Conservation (phyloP, 2,888 invertebrate genomes). For the Spicauda simplicius region DNA sequence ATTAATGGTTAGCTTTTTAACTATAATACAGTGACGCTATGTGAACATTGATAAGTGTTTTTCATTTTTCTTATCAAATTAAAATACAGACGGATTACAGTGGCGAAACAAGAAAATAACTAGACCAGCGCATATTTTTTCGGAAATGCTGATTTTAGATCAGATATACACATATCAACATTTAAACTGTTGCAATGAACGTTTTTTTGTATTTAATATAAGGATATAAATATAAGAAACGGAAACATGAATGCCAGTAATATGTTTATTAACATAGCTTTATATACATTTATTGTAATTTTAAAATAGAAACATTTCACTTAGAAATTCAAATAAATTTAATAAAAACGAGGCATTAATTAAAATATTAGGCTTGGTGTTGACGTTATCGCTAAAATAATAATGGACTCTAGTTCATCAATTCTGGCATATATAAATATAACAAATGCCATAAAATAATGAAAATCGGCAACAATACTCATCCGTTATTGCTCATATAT, state of each 20-base stretch:
- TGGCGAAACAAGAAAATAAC: too few relatives aligned
- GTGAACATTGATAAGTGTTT: too few relatives aligned
- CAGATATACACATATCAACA: too few relatives aligned
- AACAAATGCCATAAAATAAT: conserved; percentile 65
- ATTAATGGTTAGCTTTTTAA: too few relatives aligned
- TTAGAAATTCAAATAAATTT: conserved; percentile 76
- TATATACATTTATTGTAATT: conserved; percentile 81
- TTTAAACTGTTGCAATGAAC: too few relatives aligned
- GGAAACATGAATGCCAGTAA: conserved; percentile 63
- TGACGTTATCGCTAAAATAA: conserved; percentile 60
- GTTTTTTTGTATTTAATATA: too few relatives aligned
- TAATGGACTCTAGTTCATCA: conserved; percentile 51
- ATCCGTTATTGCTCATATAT: conserved; percentile 61
- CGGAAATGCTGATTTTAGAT: too few relatives aligned
- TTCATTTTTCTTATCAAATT: too few relatives aligned
- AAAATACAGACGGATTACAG: too few relatives aligned
- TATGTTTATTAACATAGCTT: conserved; percentile 83
- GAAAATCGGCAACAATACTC: conserved; percentile 59
- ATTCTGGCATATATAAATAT: conserved; percentile 56
- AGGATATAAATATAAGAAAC: background rate
- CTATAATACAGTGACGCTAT: too few relatives aligned
- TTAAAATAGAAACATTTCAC: conserved; percentile 79
- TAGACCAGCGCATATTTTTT: too few relatives aligned
- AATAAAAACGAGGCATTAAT: conserved; percentile 71
- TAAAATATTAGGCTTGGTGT: conserved; percentile 72